Percentiles rank a stretch among this genome's conserved stretches.
phyloP scores from a whole-genome alignment of 2,888 invertebrate species.

The Hypolimnas misippus region DNA sequence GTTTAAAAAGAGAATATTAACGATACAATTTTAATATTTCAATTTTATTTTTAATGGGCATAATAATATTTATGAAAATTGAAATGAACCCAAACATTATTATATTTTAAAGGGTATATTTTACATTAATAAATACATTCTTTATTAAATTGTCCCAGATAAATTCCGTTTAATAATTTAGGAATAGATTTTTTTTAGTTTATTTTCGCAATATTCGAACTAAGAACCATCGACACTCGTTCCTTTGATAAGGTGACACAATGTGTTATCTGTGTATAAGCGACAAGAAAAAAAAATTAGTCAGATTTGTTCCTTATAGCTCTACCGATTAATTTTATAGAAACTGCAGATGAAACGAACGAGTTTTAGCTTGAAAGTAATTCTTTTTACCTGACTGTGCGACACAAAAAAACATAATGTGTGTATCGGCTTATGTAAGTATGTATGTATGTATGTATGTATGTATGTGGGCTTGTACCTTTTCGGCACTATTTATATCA shows the following conservation, averaged over 20 bases:
- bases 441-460: too few relatives aligned
- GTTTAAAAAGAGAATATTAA: slow-evolving; percentile 16
- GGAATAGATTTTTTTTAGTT: neutral
- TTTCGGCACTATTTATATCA: too few relatives aligned
- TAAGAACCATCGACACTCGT: slow-evolving; percentile 15
- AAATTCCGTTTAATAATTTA: neutral
- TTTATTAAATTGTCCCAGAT: neutral
- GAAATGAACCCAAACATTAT: neutral
- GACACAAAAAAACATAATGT: too few relatives aligned
- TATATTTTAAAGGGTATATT: neutral
- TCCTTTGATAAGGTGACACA: slow-evolving; percentile 64
- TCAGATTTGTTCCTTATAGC: slow-evolving; percentile 17
- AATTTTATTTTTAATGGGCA: slow-evolving; percentile 9
- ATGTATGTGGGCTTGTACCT: too few relatives aligned
- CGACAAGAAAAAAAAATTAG: slow-evolving; percentile 62
- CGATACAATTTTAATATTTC: slow-evolving; percentile 15
- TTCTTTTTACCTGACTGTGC: too few relatives aligned
- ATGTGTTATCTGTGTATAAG: slow-evolving; percentile 63
- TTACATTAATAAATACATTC: slow-evolving; percentile 3
- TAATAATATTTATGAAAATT: neutral
- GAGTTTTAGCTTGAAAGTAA: neutral
- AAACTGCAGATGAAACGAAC: neutral
- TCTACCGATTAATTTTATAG: neutral
- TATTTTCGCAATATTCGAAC: slow-evolving; percentile 24
- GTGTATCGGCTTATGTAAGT: too few relatives aligned